phyloP scores from a whole-genome alignment of 92 coral and sea anemone species.

The Hydrozoanthus gracilis region DNA sequence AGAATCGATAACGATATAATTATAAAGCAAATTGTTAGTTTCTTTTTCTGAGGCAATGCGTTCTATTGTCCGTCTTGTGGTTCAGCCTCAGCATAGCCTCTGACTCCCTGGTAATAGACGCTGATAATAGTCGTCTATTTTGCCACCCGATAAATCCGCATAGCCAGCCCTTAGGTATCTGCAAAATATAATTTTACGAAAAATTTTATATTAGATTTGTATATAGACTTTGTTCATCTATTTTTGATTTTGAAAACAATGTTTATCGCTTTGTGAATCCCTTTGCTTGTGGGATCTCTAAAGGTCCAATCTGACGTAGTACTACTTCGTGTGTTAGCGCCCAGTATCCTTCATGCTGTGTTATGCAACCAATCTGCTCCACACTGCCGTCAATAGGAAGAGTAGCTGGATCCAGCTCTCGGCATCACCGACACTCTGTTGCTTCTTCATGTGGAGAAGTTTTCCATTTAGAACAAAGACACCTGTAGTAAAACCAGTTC shows the following conservation, averaged over 20 bases:
- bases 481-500: too few species aligned
- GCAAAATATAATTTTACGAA: not conserved
- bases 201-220: not conserved
- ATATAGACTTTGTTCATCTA: not conserved
- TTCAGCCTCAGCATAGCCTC: not conserved
- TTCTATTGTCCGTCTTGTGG: not conserved
- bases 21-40: too few species aligned
- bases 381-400: not conserved
- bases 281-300: too few species aligned
- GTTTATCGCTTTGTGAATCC: not conserved
- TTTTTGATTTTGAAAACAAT: not conserved
- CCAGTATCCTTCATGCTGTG: not conserved
- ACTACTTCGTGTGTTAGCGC: not conserved
- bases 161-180: slow-evolving; percentile 4
- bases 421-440: not conserved
- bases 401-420: not conserved
- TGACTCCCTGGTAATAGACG: not conserved
- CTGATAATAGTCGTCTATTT: not conserved
- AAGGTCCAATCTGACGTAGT: not conserved
- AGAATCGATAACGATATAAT: not conserved
- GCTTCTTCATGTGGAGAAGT: not conserved
- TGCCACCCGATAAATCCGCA: slow-evolving; percentile 10
- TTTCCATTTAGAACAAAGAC: too few species aligned
- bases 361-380: not conserved
- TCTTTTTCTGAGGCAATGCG: too few species aligned